phyloP scores from a whole-genome alignment of 2,888 invertebrate species.

The Mythimna impura region DNA sequence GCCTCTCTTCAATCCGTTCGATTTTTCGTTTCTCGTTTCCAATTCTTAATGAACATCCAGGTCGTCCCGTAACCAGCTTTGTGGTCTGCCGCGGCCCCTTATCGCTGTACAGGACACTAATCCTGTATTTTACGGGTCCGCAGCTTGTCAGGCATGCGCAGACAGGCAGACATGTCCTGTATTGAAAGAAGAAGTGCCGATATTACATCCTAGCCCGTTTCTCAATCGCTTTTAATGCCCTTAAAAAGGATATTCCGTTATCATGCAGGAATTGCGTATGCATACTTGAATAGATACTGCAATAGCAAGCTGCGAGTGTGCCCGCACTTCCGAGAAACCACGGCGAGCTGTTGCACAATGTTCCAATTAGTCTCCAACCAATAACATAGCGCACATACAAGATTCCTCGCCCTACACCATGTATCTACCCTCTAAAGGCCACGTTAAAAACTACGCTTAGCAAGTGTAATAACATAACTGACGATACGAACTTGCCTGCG shows the following conservation, averaged over 20 bases:
- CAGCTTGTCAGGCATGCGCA: too few relatives aligned
- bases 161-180: too few relatives aligned
- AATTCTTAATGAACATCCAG: too few relatives aligned
- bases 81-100: too few relatives aligned
- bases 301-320: background rate
- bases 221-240: background rate
- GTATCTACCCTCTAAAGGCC: constrained; percentile 27
- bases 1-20: too few relatives aligned
- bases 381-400: constrained; percentile 30
- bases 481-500: constrained; percentile 56
- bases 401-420: constrained; percentile 39
- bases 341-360: constrained; percentile 12
- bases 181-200: too few relatives aligned
- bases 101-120: too few relatives aligned
- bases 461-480: constrained; percentile 68
- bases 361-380: constrained; percentile 36
- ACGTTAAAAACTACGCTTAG: constrained; percentile 56
- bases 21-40: too few relatives aligned
- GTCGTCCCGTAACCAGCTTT: too few relatives aligned
- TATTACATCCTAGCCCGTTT: background rate
- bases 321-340: background rate
- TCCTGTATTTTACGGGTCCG: too few relatives aligned
- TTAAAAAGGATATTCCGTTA: background rate
- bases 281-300: background rate
- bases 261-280: background rate